Percentiles rank a stretch among this genome's conserved stretches.
Evolutionary conservation across 2,797 vertebrate genomes (phyloP).

Genomic region (Sebastolobus alascanus): DNA sequence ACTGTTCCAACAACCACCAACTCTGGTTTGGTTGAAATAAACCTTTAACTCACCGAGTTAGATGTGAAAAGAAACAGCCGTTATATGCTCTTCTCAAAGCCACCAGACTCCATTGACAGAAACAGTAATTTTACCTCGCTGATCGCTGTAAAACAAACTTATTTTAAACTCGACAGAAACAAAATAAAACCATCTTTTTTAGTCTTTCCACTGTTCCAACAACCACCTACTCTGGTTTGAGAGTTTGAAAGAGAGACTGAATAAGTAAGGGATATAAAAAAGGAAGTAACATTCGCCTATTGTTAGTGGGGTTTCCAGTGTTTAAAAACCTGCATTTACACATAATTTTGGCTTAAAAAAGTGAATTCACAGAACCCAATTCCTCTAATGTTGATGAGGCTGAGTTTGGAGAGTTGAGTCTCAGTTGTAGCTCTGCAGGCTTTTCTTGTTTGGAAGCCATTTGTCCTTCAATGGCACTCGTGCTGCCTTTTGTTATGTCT

Average conservation of each 20-base stretch:
- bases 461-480: conserved; percentile 22
- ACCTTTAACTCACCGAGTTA: too few species aligned
- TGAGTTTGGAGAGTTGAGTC: background rate
- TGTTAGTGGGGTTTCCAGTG: background rate
- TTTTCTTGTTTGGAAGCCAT: conserved; percentile 13
- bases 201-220: background rate
- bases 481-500: conserved; percentile 47
- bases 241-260: background rate
- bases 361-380: background rate
- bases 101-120: too few species aligned
- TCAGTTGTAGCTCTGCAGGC: background rate
- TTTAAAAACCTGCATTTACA: background rate
- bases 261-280: background rate
- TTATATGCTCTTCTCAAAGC: too few species aligned
- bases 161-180: background rate
- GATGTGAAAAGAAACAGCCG: too few species aligned
- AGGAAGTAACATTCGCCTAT: too few species aligned
- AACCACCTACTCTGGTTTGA: background rate
- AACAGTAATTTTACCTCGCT: too few species aligned
- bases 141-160: background rate
- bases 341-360: background rate
- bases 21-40: too few species aligned
- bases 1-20: background rate
- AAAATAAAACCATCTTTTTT: background rate
- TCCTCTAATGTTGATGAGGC: conserved; percentile 14